Base-by-base conservation (phyloP, 2,797 vertebrate species). In the Clarias fuscus region DNA sequence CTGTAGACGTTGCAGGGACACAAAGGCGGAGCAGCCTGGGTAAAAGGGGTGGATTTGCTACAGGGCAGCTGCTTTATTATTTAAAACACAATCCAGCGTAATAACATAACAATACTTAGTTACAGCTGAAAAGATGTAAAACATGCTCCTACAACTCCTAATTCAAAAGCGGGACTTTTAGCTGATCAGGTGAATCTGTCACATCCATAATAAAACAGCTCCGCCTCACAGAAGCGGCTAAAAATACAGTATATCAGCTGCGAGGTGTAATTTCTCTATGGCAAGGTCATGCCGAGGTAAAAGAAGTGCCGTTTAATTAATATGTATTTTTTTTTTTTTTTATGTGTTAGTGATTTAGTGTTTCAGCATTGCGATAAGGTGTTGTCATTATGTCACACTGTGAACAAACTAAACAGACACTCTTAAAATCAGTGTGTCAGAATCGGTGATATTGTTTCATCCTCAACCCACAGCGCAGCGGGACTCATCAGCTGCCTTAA, bases 1-100 rank as follows among this genome's bases (percentile, higher is more conserved):
- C 96, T 96, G 96, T 93, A 94, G 94, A 95, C 94, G 94, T 95
- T 96, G 95, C 91, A 86, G 90, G 88, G 86, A 91, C 94, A 94
- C 93, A 95, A 97, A 91, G 88, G 91, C 92, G 86, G 85, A 84
- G 88, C 86, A 90, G 89, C 86, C 84, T 83, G 88, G 89, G 88
- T 90, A 90, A 89, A 88, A 89, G 73, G 86, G 73, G 75, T 82
- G 89, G 88, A 89, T 88, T 91, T 70, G 93, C 94, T 90, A 84
- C 87, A 93, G 95, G 96, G 94, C 88, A 84, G 89, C 83, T 90
- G 91, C 93, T 95, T 86, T 95, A 95, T 96, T 97, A 96, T 97
- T 96, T 95, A 94, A 95, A 94, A 93, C 94, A 95, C 94, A 95
- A 94, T 96, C 95, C 93, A 93, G 90, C 30, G 20, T 82, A 92